A percentile compares a stretch with the other conserved stretches of the same genome.
Evolutionary conservation across 1,140 invertebrate species (phyloP).

Genomic region (Macrotrachela quadricornifera): DNA sequence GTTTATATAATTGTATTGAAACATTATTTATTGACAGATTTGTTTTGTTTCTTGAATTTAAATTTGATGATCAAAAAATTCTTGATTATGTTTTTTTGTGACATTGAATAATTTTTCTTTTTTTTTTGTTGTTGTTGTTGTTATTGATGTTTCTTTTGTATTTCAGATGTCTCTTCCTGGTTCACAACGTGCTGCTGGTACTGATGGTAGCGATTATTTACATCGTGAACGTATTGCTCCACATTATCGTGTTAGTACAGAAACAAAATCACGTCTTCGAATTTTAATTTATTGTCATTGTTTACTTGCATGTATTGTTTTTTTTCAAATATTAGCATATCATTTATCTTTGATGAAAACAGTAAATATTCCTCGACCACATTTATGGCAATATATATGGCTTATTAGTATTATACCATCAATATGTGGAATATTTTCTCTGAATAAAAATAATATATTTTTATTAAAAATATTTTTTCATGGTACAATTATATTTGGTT

Average conservation of each 20-base stretch:
- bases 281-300: slow-evolving; percentile 78
- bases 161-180: no score
- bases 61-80: no score
- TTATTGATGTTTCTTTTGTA: no score
- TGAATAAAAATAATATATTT: slow-evolving; percentile 55
- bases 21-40: no score
- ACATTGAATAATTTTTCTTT: no score
- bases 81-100: no score
- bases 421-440: slow-evolving; percentile 59
- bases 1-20: no score
- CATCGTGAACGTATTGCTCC: slow-evolving; percentile 69
- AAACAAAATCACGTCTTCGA: slow-evolving; percentile 71
- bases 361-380: slow-evolving; percentile 64
- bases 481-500: slow-evolving; percentile 51
- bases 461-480: slow-evolving; percentile 59
- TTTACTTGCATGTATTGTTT: slow-evolving; percentile 63
- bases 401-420: slow-evolving; percentile 58
- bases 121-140: no score
- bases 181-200: slow-evolving; percentile 33
- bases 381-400: slow-evolving; percentile 86
- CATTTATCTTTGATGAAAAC: slow-evolving; percentile 64
- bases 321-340: slow-evolving; percentile 71
- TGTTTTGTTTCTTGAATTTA: no score
- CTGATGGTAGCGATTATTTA: slow-evolving; percentile 69
- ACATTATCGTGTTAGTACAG: slow-evolving; percentile 65